Evolutionary conservation across 2,113 vertebrate species (phyloP).

Genomic region (Notarius quadriscutis): DNA sequence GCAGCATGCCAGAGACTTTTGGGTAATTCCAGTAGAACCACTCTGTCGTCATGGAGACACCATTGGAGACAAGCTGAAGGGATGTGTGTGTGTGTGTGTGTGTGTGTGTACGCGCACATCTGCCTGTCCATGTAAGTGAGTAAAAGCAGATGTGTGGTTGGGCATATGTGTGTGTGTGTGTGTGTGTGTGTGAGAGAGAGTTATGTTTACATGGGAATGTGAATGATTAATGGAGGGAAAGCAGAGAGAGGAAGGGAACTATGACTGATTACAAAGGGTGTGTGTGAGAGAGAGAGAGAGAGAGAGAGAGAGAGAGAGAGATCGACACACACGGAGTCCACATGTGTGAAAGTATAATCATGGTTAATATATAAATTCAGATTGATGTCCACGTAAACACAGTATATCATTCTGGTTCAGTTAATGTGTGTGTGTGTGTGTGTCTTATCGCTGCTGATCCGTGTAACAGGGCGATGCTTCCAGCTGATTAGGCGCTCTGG

Average conservation of each 20-base stretch:
- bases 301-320: background rate
- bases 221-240: conserved; percentile 2
- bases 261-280: background rate
- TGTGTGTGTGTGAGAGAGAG: background rate
- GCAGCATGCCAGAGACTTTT: conserved; percentile 37
- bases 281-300: conserved; percentile 16
- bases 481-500: conserved; percentile 32
- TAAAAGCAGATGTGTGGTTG: conserved; percentile 28
- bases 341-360: background rate
- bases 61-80: conserved; percentile 12
- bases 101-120: background rate
- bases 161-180: conserved; percentile 4
- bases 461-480: conserved; percentile 58
- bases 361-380: background rate
- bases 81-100: background rate
- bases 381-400: background rate
- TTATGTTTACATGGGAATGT: conserved; percentile 14
- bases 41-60: conserved; percentile 45
- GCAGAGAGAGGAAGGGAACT: background rate
- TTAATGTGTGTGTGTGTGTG: conserved; percentile 6
- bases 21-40: conserved; percentile 40
- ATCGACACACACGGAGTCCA: background rate
- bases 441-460: conserved; percentile 51
- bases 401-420: background rate
- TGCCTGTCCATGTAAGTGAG: conserved; percentile 15